Evolutionary conservation across 2,113 vertebrate genomes (phyloP).

Genomic region (Forbesichthys papilliferus): DNA sequence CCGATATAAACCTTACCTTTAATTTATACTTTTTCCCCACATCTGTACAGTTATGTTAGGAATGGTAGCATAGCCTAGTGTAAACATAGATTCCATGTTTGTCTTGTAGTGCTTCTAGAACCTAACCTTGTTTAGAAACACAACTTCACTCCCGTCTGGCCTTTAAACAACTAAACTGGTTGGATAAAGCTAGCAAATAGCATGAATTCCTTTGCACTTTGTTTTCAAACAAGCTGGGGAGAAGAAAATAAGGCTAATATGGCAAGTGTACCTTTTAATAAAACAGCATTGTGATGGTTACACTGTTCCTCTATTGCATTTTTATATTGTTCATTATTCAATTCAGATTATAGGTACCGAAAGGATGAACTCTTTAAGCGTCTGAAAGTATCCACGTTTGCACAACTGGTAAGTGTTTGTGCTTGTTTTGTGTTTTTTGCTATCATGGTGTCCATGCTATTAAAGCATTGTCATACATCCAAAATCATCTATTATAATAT

Average conservation of each 20-base stretch:
- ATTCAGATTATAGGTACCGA: conserved; percentile 91
- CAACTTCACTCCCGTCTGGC: too few relatives aligned
- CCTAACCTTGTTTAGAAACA: too few relatives aligned
- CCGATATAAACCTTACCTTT: background rate
- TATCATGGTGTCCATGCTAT: background rate
- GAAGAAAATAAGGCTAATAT: too few relatives aligned
- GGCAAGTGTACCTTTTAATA: too few relatives aligned
- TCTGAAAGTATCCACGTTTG: conserved; percentile 92
- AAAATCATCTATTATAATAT: too few relatives aligned
- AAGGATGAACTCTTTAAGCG: conserved; percentile 96
- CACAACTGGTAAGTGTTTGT: conserved; percentile 86
- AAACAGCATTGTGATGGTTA: too few relatives aligned
- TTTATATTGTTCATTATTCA: background rate
- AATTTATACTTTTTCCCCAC: background rate
- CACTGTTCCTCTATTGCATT: background rate
- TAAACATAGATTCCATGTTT: too few relatives aligned
- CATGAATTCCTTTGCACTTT: too few relatives aligned
- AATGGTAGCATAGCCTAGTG: background rate
- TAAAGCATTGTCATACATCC: background rate
- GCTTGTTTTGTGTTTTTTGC: background rate
- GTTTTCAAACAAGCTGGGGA: too few relatives aligned
- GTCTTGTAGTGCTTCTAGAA: too few relatives aligned
- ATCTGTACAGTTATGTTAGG: background rate
- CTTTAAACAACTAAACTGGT: too few relatives aligned
- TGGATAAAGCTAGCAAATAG: too few relatives aligned